Base-by-base conservation (phyloP, 2,113 vertebrate genomes). In the Boulengeromyrus knoepffleri region DNA sequence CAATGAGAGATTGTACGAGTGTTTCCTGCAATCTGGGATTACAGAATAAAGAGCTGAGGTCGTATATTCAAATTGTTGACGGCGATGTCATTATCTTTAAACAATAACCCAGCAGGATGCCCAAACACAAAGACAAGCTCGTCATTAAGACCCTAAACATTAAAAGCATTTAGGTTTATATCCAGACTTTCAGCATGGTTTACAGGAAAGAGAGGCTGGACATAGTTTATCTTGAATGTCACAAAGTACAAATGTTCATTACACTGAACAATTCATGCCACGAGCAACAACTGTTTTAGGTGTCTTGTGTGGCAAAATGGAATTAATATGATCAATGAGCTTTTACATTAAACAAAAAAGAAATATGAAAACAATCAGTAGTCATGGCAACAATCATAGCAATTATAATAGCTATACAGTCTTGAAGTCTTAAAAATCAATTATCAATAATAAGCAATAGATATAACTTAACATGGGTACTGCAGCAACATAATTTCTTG, bases 201-300 rank as follows among this genome's bases (percentile, higher is more conserved):
- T 91, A 17, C 85, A 53, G 24, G 15, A 39, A 87, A 42, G 31
- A 56, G 90, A 91, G 89, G 15, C 9, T 66, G 91, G 92, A 93
- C 88, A 91, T 91, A 62, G 53, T 80, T 91, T 91, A 27, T 92
- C 24, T 92, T 91, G 92, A 94, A 93, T 85, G 90, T 91, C 91
- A 36, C 89, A 91, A n/a, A 91, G 94, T 91, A 91, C 94, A 94
- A 89, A 90, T 90, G 91, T 90, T 89, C 92, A 91, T 91, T 92
- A 93, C 94, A 93, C 93, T 91, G 92, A 91, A 42, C 92, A 24
- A 9, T 90, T 21, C 89, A 86, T 95, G 94, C 94, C 92, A 93
- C 94, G 94, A 94, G 93, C 83, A 47, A 56, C 92, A 93, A 93
- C 36, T 80, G 31, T 94, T 94, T 92, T 93, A 89, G 92, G 92